Evolutionary conservation across 2,797 vertebrate genomes (phyloP).

Genomic region (Apogon talboti): DNA sequence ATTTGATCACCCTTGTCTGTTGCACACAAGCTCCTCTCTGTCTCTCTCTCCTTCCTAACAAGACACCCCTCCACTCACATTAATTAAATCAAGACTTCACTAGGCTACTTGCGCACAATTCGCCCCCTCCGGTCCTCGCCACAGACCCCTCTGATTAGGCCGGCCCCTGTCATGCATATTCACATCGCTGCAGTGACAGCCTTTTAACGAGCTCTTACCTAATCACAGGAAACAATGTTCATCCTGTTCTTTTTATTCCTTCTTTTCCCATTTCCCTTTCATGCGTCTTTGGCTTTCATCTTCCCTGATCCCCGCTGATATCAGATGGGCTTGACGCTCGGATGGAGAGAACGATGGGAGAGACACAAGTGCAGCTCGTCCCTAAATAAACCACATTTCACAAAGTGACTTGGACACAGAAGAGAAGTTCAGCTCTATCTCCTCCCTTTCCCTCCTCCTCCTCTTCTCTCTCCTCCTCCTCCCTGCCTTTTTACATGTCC

Average conservation of each 20-base stretch:
- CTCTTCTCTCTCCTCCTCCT: constrained; percentile 44
- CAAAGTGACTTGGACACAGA: constrained; percentile 89
- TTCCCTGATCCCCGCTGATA: constrained; percentile 79
- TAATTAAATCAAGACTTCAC: constrained; percentile 99
- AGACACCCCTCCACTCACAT: constrained; percentile 93
- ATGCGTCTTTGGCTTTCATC: constrained; percentile 73
- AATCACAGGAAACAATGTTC: constrained; percentile 98
- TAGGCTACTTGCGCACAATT: constrained; percentile 86
- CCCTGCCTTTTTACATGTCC: constrained; percentile 87
- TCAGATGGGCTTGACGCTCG: constrained; percentile 82
- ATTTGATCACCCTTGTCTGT: constrained; percentile 58
- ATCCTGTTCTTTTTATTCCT: constrained; percentile 90
- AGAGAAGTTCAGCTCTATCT: constrained; percentile 70
- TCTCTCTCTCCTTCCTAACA: constrained; percentile 88
- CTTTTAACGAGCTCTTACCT: constrained; percentile 99
- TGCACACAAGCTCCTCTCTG: constrained; percentile 21
- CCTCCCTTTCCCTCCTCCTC: constrained; percentile 81
- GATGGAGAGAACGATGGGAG: constrained; percentile 88
- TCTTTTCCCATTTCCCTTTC: constrained; percentile 62
- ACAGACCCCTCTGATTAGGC: constrained; percentile 93
- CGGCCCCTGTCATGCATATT: constrained; percentile 95
- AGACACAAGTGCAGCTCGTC: constrained; percentile 86
- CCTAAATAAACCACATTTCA: constrained; percentile 92
- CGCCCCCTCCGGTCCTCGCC: constrained; percentile 82
- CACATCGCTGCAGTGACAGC: constrained; percentile 92